Conservation (phyloP, 2,113 vertebrate species). For the Pelmatolapia mariae region DNA sequence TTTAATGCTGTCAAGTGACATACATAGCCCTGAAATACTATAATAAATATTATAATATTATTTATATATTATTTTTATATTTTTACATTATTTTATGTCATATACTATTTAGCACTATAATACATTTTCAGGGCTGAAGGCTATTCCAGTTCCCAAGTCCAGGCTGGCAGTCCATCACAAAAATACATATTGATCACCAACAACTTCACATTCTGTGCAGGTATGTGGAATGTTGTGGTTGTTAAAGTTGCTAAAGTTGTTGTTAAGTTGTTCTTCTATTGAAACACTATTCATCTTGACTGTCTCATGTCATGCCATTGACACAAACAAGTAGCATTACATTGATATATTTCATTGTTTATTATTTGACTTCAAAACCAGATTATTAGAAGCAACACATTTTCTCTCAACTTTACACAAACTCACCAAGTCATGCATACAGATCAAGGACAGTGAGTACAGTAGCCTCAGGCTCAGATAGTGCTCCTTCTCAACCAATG, state of each 20-base stretch:
- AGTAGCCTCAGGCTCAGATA: constrained; percentile 60
- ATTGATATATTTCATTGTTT: background rate
- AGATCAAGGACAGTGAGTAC: constrained; percentile 28
- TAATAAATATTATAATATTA: background rate
- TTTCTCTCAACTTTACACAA: background rate
- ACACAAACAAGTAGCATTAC: background rate
- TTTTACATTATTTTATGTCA: background rate
- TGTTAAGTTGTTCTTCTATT: background rate
- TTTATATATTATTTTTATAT: background rate
- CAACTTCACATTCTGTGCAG: background rate
- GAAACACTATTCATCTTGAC: background rate
- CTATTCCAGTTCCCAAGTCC: background rate
- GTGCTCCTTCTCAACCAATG: constrained; percentile 52
- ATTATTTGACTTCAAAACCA: background rate
- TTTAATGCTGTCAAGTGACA: background rate
- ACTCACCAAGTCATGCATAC: background rate
- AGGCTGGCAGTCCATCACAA: background rate
- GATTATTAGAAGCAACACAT: background rate
- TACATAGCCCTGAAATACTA: background rate
- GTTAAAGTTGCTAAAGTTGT: background rate
- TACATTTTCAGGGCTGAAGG: background rate
- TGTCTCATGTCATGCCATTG: background rate
- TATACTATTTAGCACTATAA: background rate
- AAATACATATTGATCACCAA: background rate
- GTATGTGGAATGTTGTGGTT: background rate